Base-by-base conservation (phyloP, 2,113 vertebrate genomes). In the Sebastes fasciatus region DNA sequence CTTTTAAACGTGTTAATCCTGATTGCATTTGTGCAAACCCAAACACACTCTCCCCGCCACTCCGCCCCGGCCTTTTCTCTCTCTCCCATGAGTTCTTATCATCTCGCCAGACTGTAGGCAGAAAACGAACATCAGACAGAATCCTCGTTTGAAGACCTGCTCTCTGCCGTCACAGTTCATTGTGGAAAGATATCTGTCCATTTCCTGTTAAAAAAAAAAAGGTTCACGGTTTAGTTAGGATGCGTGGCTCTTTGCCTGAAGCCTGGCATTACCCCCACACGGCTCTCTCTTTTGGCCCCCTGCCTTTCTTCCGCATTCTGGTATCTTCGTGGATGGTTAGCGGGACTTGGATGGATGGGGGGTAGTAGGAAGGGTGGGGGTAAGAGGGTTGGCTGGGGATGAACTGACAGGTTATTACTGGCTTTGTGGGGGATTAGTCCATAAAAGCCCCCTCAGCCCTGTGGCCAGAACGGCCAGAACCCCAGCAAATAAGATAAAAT, bases 341-440 rank as follows among this genome's bases (percentile, higher is more conserved):
- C 43, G 40, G 64, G 79, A 76, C 86, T 87, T 86, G 74, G 88
- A 86, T 81, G 76, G 88, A 86, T 80, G 67, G 72, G 62, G 75
- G 60, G 83, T 77, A 63, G 76, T 23, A 26, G 45, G 80, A 75
- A 60, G 64, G 84, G 77, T 67, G 79, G 60, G 79, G 74, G 80
- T 79, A 75, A 68, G 88, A 89, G 74, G 87, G 81, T 86, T 94
- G 93, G 91, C 93, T 91, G 55, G 75, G 87, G 86, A 92, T 93
- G 92, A 94, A 94, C 93, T 95, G 94, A 95, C 94, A 96, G 94
- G 95, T 95, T 96, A 95, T 96, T 96, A 96, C 90, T 84, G 92
- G 94, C 94, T 96, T 95, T 96, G 92, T 93, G 88, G 90, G 86
- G 92, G 95, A 95, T 96, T 95, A 95, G 92, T 93, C 93, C 89